Conservation (phyloP, 2,888 invertebrate genomes). For the Ectemnius continuus region DNA sequence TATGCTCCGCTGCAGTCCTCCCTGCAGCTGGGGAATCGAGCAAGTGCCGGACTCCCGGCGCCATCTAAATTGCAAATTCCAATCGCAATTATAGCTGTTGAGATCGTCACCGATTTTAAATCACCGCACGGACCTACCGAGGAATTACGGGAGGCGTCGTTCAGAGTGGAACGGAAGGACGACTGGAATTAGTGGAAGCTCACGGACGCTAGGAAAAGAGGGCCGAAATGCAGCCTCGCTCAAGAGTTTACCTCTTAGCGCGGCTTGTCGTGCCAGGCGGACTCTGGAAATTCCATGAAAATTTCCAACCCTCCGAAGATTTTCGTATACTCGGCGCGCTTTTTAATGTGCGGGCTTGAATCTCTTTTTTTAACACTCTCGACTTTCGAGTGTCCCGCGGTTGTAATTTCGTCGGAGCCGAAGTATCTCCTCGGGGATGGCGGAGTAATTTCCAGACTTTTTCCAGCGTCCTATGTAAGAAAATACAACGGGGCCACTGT, state of each 20-base stretch:
- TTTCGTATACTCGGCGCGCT: not conserved
- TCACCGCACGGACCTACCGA: not conserved
- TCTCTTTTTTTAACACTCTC: not conserved
- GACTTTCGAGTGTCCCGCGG: too few relatives aligned
- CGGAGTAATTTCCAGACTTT: too few relatives aligned
- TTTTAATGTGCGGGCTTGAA: not conserved
- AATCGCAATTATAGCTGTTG: conserved; percentile 10
- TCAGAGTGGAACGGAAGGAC: not conserved
- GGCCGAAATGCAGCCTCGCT: not conserved
- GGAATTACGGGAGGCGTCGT: not conserved
- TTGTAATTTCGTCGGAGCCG: too few relatives aligned
- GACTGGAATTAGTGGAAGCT: not conserved
- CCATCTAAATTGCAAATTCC: too few relatives aligned
- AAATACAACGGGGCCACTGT: too few relatives aligned
- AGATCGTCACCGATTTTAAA: conserved; percentile 6
- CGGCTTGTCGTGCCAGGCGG: not conserved
- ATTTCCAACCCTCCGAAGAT: conserved; percentile 6
- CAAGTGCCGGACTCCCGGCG: too few relatives aligned
- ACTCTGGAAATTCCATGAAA: not conserved
- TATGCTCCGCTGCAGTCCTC: too few relatives aligned
- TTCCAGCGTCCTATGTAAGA: too few relatives aligned
- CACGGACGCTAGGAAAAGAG: not conserved
- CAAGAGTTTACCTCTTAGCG: conserved; percentile 14
- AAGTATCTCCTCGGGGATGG: too few relatives aligned
- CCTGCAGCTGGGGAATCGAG: too few relatives aligned